Base-by-base conservation (phyloP, 2,113 vertebrate genomes). In the Elachura formosa region DNA sequence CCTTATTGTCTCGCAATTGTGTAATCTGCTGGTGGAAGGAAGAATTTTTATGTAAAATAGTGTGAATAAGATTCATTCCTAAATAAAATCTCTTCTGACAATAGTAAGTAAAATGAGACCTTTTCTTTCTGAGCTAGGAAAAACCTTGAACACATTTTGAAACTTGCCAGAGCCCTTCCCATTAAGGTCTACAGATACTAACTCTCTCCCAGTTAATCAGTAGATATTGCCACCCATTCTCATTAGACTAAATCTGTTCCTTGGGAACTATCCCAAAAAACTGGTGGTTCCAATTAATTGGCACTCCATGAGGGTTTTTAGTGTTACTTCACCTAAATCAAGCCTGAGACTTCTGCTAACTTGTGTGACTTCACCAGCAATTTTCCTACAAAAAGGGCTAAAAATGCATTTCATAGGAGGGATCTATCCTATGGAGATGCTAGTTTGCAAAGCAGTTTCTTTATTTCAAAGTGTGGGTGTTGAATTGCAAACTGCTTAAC, bases 261-360 rank as follows among this genome's bases (percentile, higher is more conserved):
- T 33, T 45, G 2, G 69, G 79, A 95, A 55, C 84, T 61, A 80
- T 77, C 74, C 74, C 48, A 73, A 73, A 92, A 89, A 95, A 96
- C 18, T 67, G 24, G 40, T 81, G 67, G 78, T 92, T 81, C 56
- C 48, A 95, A 92, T 93, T 94, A 92, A 94, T 90, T 93, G 85
- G 38, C n/a, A 58, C 66, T 82, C 76, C 80, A 78, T 83, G 26
- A 71, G 38, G 8, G 7, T 68, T 91, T 91, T 91, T 56, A 82
- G 12, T 1, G 2, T 90, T 95, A 56, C 63, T 85, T 86, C 79
- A 59, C 41, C 78, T 55, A 81, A 93, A 94, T 54, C 43, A 36
- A 59, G 31, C 12, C 38, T 49, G 25, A 93, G 45, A 83, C 5
- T 92, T 73, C 59, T 76, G 38, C 54, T 74, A 48, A 45, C 31